phyloP scores from a whole-genome alignment of 2,888 invertebrate genomes.

The Petrolisthes cinctipes region DNA sequence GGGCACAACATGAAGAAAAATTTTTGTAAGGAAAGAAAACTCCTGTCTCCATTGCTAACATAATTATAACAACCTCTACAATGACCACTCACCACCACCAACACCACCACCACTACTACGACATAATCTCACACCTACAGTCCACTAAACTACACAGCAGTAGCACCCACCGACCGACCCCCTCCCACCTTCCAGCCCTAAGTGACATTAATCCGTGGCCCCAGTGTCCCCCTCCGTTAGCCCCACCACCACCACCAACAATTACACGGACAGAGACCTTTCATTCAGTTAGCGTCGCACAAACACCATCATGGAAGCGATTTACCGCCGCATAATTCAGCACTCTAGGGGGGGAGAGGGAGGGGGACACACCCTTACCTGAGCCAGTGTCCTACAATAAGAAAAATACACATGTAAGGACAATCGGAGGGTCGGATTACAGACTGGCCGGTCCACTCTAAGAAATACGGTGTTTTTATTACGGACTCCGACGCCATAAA shows the following conservation, averaged over 20 bases:
- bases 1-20: too few species aligned
- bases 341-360: constrained; percentile 19
- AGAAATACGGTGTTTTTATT: constrained; percentile 47
- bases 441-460: constrained; percentile 7
- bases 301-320: constrained; percentile 30
- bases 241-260: constrained; percentile 17
- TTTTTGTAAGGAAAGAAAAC: too few species aligned
- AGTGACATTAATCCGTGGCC: constrained; percentile 1
- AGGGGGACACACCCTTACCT: background rate
- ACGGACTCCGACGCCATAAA: constrained; percentile 38
- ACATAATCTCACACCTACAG: too few species aligned
- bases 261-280: constrained; percentile 29
- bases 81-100: too few species aligned
- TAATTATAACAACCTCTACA: too few species aligned
- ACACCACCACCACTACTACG: too few species aligned
- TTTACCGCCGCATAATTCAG: constrained; percentile 28
- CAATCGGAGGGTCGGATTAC: constrained; percentile 27
- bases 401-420: constrained; percentile 36
- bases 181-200: background rate
- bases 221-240: too few species aligned
- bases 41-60: too few species aligned
- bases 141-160: background rate
- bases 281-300: constrained; percentile 40
- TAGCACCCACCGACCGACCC: background rate
- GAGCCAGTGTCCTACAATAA: constrained; percentile 11